Evolutionary conservation across 2,888 invertebrate genomes (phyloP).

Genomic region (Caenorhabditis sp.): DNA sequence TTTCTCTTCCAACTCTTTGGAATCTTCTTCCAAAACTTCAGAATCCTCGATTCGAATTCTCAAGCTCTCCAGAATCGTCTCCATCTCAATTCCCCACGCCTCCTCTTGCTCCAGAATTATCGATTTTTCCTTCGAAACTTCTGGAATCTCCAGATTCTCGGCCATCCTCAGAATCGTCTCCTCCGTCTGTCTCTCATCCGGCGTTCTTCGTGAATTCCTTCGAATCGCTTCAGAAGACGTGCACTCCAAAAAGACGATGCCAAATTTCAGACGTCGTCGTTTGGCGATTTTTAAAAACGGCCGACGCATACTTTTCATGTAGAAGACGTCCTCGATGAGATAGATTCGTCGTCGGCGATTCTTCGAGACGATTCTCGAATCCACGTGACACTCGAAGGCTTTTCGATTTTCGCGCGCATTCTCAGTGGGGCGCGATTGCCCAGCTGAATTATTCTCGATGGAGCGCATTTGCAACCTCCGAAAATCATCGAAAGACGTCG

Average conservation of each 20-base stretch:
- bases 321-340: slow-evolving; percentile 68
- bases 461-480: slow-evolving; percentile 14
- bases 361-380: neutral
- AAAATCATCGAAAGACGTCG: slow-evolving; percentile 60
- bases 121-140: slow-evolving; percentile 13
- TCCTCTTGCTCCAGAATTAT: slow-evolving; percentile 16
- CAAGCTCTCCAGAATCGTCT: slow-evolving; percentile 1
- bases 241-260: slow-evolving; percentile 42
- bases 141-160: slow-evolving; percentile 35
- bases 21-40: neutral
- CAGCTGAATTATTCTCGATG: neutral
- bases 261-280: slow-evolving; percentile 38
- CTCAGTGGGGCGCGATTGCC: neutral
- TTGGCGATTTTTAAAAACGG: slow-evolving; percentile 64
- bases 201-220: slow-evolving; percentile 28
- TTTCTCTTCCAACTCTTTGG: neutral
- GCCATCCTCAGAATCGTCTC: slow-evolving; percentile 49
- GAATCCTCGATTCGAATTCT: neutral
- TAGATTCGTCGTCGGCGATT: neutral
- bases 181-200: neutral
- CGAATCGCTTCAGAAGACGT: slow-evolving; percentile 42
- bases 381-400: slow-evolving; percentile 37
- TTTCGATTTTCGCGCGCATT: slow-evolving; percentile 40
- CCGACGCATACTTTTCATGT: slow-evolving; percentile 74
- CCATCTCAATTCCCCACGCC: neutral